Percentiles rank a stretch among this genome's conserved stretches.
phyloP scores from a whole-genome alignment of 1,140 invertebrate genomes.

The Bombus haemorrhoidalis region DNA sequence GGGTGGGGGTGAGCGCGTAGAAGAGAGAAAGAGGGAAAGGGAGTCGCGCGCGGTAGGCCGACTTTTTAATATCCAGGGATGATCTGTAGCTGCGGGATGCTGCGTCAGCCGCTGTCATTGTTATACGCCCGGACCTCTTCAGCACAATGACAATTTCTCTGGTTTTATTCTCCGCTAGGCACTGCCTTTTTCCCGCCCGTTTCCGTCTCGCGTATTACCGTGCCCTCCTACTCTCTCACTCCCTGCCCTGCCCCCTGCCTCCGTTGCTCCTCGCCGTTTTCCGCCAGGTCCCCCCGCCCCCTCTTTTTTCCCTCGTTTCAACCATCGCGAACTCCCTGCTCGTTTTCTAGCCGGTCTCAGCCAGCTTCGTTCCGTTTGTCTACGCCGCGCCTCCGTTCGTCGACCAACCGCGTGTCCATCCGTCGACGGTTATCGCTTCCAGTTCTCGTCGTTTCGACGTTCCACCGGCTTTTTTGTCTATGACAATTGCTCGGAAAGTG shows the following conservation, averaged over 20 bases:
- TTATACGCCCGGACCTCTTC: slow-evolving; percentile 80
- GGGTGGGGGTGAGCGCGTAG: background rate
- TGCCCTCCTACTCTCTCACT: slow-evolving; percentile 45
- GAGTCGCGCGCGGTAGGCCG: slow-evolving; percentile 62
- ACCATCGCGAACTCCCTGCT: slow-evolving; percentile 48
- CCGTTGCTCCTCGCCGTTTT: slow-evolving; percentile 38
- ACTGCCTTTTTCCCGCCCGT: slow-evolving; percentile 69
- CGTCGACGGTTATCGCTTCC: slow-evolving; percentile 70
- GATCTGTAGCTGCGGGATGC: slow-evolving; percentile 78
- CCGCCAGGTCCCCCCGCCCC: background rate
- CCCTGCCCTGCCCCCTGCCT: background rate
- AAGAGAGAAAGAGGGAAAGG: slow-evolving; percentile 13
- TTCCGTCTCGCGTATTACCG: slow-evolving; percentile 75
- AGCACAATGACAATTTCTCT: slow-evolving; percentile 81
- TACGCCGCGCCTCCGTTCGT: slow-evolving; percentile 35
- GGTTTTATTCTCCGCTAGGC: slow-evolving; percentile 78
- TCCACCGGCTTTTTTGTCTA: slow-evolving; percentile 66
- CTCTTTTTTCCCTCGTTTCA: background rate
- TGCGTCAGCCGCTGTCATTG: slow-evolving; percentile 81
- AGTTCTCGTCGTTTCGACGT: slow-evolving; percentile 62
- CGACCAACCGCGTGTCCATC: slow-evolving; percentile 43
- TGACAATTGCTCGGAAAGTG: slow-evolving; percentile 77
- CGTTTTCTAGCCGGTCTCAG: slow-evolving; percentile 52
- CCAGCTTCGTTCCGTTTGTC: slow-evolving; percentile 41
- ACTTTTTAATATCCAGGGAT: slow-evolving; percentile 82